A percentile compares a stretch with the other conserved stretches of the same genome.
Evolutionary conservation across 2,888 invertebrate genomes (phyloP).

Genomic region (Dinocampus coccinellae): DNA sequence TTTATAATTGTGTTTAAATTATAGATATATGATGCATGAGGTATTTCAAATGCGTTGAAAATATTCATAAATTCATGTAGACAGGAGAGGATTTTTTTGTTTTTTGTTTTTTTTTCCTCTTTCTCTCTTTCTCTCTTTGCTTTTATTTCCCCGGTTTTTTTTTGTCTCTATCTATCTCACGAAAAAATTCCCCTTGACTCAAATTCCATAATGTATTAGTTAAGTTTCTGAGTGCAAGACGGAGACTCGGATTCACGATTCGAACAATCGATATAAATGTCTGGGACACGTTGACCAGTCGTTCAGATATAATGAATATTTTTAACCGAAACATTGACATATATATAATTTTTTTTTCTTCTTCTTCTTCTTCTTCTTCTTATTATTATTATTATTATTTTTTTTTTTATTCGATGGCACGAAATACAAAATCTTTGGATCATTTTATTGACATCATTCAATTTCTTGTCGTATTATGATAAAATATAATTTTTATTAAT

Average conservation of each 20-base stretch:
- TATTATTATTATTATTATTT: no score
- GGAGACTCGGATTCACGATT: slow-evolving; percentile 26
- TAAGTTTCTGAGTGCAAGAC: slow-evolving; percentile 4
- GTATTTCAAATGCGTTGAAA: neutral
- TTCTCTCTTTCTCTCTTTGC: no score
- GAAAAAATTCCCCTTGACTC: neutral
- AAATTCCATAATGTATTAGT: slow-evolving; percentile 38
- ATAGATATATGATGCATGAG: neutral
- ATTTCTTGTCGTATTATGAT: no score
- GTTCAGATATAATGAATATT: neutral
- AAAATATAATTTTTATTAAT: no score
- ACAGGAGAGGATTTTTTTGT: slow-evolving; percentile 4
- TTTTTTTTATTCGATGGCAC: no score
- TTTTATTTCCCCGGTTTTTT: no score
- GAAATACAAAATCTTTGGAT: no score
- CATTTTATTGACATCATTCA: no score
- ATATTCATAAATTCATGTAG: slow-evolving; percentile 21
- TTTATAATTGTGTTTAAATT: no score
- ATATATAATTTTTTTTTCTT: no score
- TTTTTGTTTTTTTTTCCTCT: neutral
- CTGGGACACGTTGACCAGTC: neutral
- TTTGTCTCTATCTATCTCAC: neutral
- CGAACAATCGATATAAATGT: slow-evolving; percentile 31
- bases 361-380: no score
- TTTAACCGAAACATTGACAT: neutral